A percentile compares a stretch with the other conserved stretches of the same genome.
Evolutionary conservation across 2,113 vertebrate genomes (phyloP).

Genomic region (Saguinus midas): DNA sequence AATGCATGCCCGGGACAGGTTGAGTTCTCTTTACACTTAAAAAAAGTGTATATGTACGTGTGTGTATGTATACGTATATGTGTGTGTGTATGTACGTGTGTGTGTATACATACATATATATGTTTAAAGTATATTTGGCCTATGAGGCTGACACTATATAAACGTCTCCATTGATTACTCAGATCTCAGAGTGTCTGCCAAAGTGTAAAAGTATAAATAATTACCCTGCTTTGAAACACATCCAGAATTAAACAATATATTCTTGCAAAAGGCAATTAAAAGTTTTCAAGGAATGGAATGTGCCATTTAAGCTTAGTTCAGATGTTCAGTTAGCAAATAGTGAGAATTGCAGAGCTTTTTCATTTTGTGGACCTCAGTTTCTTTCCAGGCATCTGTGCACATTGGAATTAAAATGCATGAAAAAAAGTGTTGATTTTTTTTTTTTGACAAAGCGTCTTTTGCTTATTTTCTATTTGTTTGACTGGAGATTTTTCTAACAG

Average conservation of each 20-base stretch:
- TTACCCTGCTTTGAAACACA: not conserved
- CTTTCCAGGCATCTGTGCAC: not conserved
- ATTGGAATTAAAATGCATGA: not conserved
- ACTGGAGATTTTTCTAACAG: not conserved
- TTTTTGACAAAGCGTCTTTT: not conserved
- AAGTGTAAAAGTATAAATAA: not conserved
- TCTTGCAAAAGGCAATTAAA: conserved; percentile 4
- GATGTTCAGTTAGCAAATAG: not conserved
- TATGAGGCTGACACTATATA: not conserved
- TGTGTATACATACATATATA: not conserved
- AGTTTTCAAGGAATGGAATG: not conserved
- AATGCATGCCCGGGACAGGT: not conserved
- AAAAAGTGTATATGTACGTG: not conserved
- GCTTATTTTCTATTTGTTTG: not conserved
- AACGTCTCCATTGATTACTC: not conserved
- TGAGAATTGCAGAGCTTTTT: not conserved
- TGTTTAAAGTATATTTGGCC: not conserved
- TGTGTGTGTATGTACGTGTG: no score
- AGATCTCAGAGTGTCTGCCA: not conserved
- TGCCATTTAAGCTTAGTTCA: not conserved
- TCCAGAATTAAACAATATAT: not conserved
- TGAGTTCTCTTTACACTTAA: not conserved
- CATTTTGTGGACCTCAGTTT: not conserved
- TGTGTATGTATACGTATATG: accelerated
- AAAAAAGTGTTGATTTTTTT: not conserved